Conservation (phyloP, 2,888 invertebrate genomes). For the Phyto melanocephala region DNA sequence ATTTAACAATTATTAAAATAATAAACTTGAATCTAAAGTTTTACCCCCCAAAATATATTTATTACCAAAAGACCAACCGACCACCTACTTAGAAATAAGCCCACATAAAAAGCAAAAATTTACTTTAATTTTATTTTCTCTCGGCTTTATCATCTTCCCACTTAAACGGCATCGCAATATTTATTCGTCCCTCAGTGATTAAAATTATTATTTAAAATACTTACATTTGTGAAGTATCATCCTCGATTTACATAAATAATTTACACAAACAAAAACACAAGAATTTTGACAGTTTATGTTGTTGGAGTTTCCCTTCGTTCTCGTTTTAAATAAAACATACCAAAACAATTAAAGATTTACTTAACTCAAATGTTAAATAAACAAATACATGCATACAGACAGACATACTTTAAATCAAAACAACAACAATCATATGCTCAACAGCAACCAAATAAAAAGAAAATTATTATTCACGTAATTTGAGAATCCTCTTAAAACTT, state of each 20-base stretch:
- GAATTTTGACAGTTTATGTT: constrained; percentile 43
- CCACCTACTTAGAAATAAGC: neutral
- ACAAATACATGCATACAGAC: constrained; percentile 1
- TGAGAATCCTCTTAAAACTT: constrained; percentile 56
- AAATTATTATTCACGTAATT: constrained; percentile 41
- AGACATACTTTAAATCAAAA: neutral
- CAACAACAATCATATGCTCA: neutral
- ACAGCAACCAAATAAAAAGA: neutral
- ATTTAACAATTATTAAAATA: too few species aligned
- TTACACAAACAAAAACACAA: constrained; percentile 19
- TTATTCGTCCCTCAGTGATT: neutral
- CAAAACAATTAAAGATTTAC: constrained; percentile 41
- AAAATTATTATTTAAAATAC: neutral
- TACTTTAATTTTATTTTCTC: neutral
- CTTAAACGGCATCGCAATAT: neutral
- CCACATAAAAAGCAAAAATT: neutral
- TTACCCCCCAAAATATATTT: neutral
- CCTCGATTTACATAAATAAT: constrained; percentile 44
- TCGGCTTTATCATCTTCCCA: neutral
- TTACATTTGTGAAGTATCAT: neutral
- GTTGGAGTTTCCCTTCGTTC: neutral
- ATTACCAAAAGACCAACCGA: neutral
- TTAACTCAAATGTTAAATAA: constrained; percentile 27
- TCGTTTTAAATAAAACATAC: constrained; percentile 30
- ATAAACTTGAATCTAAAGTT: neutral